phyloP scores from a whole-genome alignment of 1,140 invertebrate genomes.

The Neodiprion pinetum region DNA sequence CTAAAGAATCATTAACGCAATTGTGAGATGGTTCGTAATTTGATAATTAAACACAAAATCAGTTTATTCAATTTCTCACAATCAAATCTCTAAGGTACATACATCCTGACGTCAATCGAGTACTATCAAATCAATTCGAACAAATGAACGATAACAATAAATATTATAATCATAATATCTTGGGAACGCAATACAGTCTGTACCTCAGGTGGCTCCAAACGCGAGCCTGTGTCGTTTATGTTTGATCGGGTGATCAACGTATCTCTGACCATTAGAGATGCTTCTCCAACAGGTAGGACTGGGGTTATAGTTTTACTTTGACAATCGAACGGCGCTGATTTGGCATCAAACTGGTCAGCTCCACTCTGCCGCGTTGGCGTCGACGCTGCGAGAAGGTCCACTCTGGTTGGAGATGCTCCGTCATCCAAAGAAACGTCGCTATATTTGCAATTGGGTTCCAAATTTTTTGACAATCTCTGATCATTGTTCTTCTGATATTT shows the following conservation, averaged over 20 bases:
- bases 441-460: background rate
- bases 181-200: no score
- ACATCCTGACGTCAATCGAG: background rate
- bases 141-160: background rate
- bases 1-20: background rate
- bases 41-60: background rate
- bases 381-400: background rate
- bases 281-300: no score
- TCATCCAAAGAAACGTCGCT: background rate
- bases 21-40: background rate
- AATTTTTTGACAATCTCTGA: no score
- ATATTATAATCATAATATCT: no score
- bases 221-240: no score
- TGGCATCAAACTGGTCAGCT: background rate
- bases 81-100: background rate
- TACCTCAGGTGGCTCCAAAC: no score
- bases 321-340: background rate
- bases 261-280: no score
- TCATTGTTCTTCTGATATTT: no score
- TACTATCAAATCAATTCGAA: background rate
- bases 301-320: background rate
- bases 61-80: background rate
- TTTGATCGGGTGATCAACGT: no score
- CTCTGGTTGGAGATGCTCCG: background rate
- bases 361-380: background rate